A percentile compares a stretch with the other conserved stretches of the same genome.
Conservation (phyloP, 1,140 invertebrate genomes). For the Meloidogyne hapla region DNA sequence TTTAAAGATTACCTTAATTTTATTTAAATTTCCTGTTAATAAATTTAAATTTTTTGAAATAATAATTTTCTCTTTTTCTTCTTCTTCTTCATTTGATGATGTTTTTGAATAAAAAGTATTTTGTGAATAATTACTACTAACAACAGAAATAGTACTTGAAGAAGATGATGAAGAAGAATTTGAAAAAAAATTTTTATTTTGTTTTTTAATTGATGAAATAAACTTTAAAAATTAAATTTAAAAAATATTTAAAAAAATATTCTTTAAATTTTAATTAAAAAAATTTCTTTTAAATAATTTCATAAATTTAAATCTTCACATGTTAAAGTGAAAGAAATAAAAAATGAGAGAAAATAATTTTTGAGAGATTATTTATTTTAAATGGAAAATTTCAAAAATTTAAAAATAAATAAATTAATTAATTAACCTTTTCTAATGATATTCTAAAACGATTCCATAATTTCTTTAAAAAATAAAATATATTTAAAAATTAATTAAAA, state of each 20-base stretch:
- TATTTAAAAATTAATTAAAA: not conserved
- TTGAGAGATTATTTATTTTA: too few relatives aligned
- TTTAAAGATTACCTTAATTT: not conserved
- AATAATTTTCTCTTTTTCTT: not conserved
- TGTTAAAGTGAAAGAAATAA: too few relatives aligned
- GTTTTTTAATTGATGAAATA: not conserved
- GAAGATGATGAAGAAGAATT: not conserved
- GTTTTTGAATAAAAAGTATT: not conserved
- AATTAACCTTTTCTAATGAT: not conserved
- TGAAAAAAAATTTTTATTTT: not conserved
- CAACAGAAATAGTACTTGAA: not conserved
- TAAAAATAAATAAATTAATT: not conserved
- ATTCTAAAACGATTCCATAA: not conserved
- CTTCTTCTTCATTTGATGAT: not conserved
- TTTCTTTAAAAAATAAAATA: not conserved
- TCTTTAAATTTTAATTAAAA: not conserved
- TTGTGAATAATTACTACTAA: not conserved
- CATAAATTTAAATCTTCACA: too few relatives aligned
- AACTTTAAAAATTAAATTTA: not conserved
- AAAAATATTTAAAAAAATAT: too few relatives aligned
- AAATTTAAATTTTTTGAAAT: conserved; percentile 4
- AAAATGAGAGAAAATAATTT: too few relatives aligned
- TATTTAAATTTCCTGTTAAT: conserved; percentile 1
- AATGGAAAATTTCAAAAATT: too few relatives aligned
- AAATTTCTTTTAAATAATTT: not conserved